Evolutionary conservation across 2,888 invertebrate species (phyloP), one percentile per base, ranked within the genome.

Genomic region (Philhelius pedissequus): DNA sequence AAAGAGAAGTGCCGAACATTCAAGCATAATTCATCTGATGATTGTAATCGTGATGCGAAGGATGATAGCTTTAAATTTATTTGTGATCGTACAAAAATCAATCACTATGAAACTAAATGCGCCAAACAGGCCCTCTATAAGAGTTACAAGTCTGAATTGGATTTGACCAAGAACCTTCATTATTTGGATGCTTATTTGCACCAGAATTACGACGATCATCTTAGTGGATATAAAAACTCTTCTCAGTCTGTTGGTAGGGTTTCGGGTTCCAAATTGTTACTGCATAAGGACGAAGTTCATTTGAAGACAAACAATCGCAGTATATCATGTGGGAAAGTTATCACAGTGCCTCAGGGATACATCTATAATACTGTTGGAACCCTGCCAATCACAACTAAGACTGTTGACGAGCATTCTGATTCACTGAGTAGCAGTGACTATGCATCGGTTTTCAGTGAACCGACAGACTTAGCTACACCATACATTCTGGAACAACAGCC

Each of bases 371-470:
- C 90, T 60, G 86, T 89, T 11, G 89, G 88, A 66, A 89, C 89
- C 8, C 69, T 88, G 82, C 89, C 88, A 75, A 87, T 89, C 50
- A 86, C 87, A 86, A 87, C 70, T 74, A 86, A 87, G 74, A 87
- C 58, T 80, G 84, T 87, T 84, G 78, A 87, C 76, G 73, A 79
- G 43, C 77, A 87, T 25, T 91, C 91, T 3, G 91, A 91, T 52
- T 92, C 92, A 3, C 73, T 91, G 62, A 92, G 92, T 87, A 92
- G 91, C 83, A 91, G 91, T 62, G 92, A 92, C 75, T 92, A 92
- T 79, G 91, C 92, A 9, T 92, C 92, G 0, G 92, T 92, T 0
- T 92, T 91, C 56, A 91, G 91, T 76, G 91, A 90, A 0, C 89
- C 76, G 1, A 50, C 35, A 0, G 64, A 69, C 2, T 43, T 50